phyloP scores from a whole-genome alignment of 2,797 vertebrate genomes.

The Varecia variegata region DNA sequence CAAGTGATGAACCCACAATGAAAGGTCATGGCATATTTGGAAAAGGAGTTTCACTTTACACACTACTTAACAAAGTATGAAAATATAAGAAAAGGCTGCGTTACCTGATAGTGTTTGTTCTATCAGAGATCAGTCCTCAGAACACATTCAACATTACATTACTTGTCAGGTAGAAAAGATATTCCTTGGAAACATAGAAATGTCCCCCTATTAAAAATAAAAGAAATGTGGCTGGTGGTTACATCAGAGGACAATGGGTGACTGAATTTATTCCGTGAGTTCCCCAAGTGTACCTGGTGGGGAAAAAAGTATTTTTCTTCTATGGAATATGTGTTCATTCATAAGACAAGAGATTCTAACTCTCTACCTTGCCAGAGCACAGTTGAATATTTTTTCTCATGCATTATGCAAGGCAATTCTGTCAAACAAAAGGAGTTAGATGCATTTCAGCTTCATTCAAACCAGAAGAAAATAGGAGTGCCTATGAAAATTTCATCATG shows the following conservation, averaged over 20 bases:
- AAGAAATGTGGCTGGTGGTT: neutral
- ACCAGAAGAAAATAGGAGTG: neutral
- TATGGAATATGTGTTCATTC: neutral
- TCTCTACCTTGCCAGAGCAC: neutral
- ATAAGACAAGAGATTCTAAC: neutral
- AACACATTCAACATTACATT: neutral
- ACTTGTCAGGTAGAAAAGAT: neutral
- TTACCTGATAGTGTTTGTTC: neutral
- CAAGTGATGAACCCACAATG: conserved; percentile 6
- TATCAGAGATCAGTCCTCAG: neutral
- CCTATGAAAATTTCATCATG: conserved; percentile 1
- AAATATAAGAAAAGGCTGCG: neutral
- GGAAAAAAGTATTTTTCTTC: neutral
- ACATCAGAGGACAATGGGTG: neutral
- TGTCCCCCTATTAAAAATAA: neutral
- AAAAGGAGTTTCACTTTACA: neutral
- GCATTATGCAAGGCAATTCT: neutral
- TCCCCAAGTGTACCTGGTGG: neutral
- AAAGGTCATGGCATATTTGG: conserved; percentile 41
- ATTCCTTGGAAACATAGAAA: neutral
- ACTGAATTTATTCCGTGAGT: neutral
- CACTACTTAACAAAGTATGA: neutral
- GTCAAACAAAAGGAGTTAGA: conserved; percentile 14
- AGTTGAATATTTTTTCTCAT: neutral
- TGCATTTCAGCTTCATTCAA: neutral